These are phyloP conservation scores for Cynaeus angustus DNA, from an alignment of 2,888 invertebrate genomes.

Conservation along the genomic window DNA sequence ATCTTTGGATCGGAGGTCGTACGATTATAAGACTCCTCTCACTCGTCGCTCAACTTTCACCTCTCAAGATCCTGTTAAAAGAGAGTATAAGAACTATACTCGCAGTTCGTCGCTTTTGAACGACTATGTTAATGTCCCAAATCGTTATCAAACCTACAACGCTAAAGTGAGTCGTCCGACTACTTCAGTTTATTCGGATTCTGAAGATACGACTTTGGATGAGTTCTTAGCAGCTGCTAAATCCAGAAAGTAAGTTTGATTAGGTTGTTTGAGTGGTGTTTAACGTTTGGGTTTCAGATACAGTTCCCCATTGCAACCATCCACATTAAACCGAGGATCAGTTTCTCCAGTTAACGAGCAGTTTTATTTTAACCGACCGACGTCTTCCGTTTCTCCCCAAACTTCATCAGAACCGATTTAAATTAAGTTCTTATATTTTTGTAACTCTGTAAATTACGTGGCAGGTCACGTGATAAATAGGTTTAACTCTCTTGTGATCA, in stretches of 20 bases:
- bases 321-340: constrained; percentile 62
- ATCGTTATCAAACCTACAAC: constrained; percentile 69
- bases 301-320: constrained; percentile 63
- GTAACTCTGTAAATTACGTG: constrained; percentile 8
- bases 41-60: constrained; percentile 58
- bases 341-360: constrained; percentile 63
- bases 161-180: constrained; percentile 65
- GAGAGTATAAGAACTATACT: constrained; percentile 62
- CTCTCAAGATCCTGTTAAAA: constrained; percentile 58
- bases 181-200: constrained; percentile 65
- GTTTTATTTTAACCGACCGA: constrained; percentile 57
- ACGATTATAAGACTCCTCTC: constrained; percentile 61
- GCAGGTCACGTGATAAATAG: not conserved
- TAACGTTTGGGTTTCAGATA: constrained; percentile 58
- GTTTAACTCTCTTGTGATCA: constrained; percentile 35
- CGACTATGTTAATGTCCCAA: constrained; percentile 68
- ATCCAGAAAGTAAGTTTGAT: constrained; percentile 67
- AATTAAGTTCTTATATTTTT: constrained; percentile 32
- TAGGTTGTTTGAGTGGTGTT: constrained; percentile 1
- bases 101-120: constrained; percentile 66
- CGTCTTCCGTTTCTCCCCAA: constrained; percentile 60
- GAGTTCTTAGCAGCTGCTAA: constrained; percentile 66
- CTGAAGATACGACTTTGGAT: constrained; percentile 66
- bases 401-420: constrained; percentile 60
- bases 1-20: constrained; percentile 64